phyloP scores from a whole-genome alignment of 2,797 vertebrate species.

The Buceros bicornis region DNA sequence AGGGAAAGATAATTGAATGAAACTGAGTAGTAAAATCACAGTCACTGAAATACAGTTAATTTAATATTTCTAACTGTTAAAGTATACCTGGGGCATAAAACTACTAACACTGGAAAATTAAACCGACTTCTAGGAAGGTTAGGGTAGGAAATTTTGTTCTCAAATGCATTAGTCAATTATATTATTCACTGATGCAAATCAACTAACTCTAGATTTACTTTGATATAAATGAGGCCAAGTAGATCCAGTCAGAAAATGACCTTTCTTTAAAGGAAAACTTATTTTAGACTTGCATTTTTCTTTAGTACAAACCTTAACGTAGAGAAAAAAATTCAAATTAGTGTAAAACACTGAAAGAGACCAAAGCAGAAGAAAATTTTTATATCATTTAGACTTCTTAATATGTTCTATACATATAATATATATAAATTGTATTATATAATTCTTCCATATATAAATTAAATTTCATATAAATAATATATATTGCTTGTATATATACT shows the following conservation, averaged over 20 bases:
- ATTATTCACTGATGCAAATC: slow-evolving; percentile 44
- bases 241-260: neutral
- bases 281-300: neutral
- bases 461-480: neutral
- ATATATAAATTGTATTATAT: neutral
- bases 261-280: neutral
- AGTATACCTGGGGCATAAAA: slow-evolving; percentile 7
- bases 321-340: neutral
- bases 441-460: neutral
- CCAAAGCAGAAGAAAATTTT: neutral
- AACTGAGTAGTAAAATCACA: neutral
- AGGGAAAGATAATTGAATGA: neutral
- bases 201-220: neutral
- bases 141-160: slow-evolving; percentile 8
- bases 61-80: slow-evolving; percentile 20
- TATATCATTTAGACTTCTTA: neutral
- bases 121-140: slow-evolving; percentile 10
- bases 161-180: slow-evolving; percentile 6
- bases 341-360: neutral
- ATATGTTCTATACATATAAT: neutral
- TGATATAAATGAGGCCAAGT: neutral
- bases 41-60: neutral
- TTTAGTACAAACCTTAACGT: neutral
- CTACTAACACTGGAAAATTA: slow-evolving; percentile 25
- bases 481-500: neutral